A percentile compares a stretch with the other conserved stretches of the same genome.
Evolutionary conservation across 2,888 invertebrate genomes (phyloP).

Genomic region (Torymus tubicola): DNA sequence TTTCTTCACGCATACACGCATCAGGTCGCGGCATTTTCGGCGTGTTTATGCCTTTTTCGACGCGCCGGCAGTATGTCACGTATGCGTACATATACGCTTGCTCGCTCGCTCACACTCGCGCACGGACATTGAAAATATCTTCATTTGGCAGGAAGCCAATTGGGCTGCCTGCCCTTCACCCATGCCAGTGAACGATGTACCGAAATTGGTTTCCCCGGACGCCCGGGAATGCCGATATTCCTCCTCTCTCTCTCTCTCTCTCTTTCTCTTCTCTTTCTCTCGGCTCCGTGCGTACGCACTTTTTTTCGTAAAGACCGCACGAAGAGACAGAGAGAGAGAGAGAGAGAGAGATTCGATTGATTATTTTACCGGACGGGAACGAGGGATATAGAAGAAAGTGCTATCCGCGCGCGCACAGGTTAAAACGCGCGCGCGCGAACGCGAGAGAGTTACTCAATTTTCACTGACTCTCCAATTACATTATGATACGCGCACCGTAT

Average conservation of each 20-base stretch:
- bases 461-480: constrained; percentile 3
- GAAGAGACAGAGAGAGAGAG: neutral
- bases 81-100: constrained; percentile 38
- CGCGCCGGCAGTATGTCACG: constrained; percentile 39
- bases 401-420: neutral
- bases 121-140: constrained; percentile 72
- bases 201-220: constrained; percentile 70
- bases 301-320: neutral
- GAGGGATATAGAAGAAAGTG: too few relatives aligned
- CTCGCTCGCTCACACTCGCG: neutral
- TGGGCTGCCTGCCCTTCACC: constrained; percentile 74
- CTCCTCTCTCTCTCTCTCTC: neutral
- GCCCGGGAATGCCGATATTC: constrained; percentile 50
- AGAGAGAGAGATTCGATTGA: constrained; percentile 15
- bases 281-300: neutral
- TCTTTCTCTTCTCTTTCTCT: neutral
- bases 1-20: constrained; percentile 7
- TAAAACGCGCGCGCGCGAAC: neutral
- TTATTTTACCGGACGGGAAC: constrained; percentile 7
- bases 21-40: constrained; percentile 41
- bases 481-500: constrained; percentile 15
- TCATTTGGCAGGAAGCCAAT: constrained; percentile 73
- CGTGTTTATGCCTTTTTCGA: constrained; percentile 56
- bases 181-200: constrained; percentile 72
- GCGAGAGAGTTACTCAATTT: constrained; percentile 9